Base-by-base conservation (phyloP, 2,888 invertebrate genomes). In the Dugesia japonica region DNA sequence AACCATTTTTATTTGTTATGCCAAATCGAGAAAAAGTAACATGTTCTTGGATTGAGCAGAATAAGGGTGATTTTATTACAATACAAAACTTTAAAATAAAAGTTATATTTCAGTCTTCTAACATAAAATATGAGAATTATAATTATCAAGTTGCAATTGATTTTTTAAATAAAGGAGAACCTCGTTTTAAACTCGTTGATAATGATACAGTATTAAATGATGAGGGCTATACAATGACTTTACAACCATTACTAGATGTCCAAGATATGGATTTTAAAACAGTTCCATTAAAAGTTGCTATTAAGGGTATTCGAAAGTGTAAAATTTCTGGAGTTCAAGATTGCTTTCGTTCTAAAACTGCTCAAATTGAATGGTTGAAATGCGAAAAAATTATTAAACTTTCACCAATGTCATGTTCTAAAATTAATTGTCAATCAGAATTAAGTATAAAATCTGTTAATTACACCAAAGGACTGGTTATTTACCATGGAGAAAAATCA, bases 141-240 rank as follows among this genome's bases (percentile, higher is more conserved):
- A n/a, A 1, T n/a, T 56, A 56, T 56, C 56, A 56, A 56, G 56
- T 56, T 9, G 56, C 56, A 56, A 56, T 56, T 56, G 56, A 56
- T 56, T 9, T 56, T 56, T 56, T 56, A 56, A 56, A 56, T 56
- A n/a, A 56, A 56, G 56, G 56, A 13, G 56, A 56, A 56, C n/a
- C 56, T 56, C 56, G 56, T 20, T 56, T 56, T n/a, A 56, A 56
- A 56, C n/a, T 56, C 9, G n/a, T n/a, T n/a, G n/a, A n/a, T n/a
- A 56, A 56, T 56, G 17, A 7, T 20, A 56, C 56, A 1, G 23
- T 9, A 56, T 23, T 56, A 23, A n/a, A 4, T 9, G 20, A 20
- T 9, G 23, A 56, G 4, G 7, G 23, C 17, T 56, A 56, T n/a
- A 56, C 23, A 9, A 13, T 56, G 17, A 56, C 4, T 4, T 7